Percentiles rank a stretch among this genome's conserved stretches.
phyloP scores from a whole-genome alignment of 2,888 invertebrate species.

The Folsomia candida region DNA sequence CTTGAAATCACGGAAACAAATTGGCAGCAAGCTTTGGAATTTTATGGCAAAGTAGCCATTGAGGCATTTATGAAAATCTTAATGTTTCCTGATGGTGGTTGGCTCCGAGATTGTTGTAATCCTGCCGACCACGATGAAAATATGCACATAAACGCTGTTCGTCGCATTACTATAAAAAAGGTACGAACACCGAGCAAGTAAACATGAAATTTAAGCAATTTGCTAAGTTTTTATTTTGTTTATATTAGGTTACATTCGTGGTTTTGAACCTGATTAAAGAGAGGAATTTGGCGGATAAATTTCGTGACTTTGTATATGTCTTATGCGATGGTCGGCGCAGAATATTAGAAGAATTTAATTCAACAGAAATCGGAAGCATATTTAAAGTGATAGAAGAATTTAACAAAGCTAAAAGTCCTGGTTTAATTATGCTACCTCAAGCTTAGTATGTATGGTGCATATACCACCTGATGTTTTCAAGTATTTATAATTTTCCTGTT shows the following conservation, averaged over 20 bases:
- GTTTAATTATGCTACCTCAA: slow-evolving; percentile 31
- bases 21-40: slow-evolving; percentile 32
- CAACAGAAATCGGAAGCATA: slow-evolving; percentile 33
- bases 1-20: slow-evolving; percentile 20
- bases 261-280: slow-evolving; percentile 33
- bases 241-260: slow-evolving; percentile 37
- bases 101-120: slow-evolving; percentile 37
- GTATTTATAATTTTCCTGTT: too few relatives aligned
- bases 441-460: too few relatives aligned
- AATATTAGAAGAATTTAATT: slow-evolving; percentile 34
- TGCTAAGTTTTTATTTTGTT: slow-evolving; percentile 14
- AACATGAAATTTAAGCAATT: neutral
- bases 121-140: slow-evolving; percentile 33
- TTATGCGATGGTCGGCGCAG: slow-evolving; percentile 32
- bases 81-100: slow-evolving; percentile 41
- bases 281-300: slow-evolving; percentile 23
- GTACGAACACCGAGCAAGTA: slow-evolving; percentile 13
- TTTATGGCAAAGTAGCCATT: slow-evolving; percentile 30
- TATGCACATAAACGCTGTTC: slow-evolving; percentile 33
- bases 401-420: slow-evolving; percentile 22
- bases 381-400: slow-evolving; percentile 36
- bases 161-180: slow-evolving; percentile 33
- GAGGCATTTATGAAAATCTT: slow-evolving; percentile 34
- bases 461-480: too few relatives aligned
- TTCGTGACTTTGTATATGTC: slow-evolving; percentile 28